Evolutionary conservation across 2,113 vertebrate genomes (phyloP), one percentile per base, ranked within the genome.

Genomic region (Lonchura striata): DNA sequence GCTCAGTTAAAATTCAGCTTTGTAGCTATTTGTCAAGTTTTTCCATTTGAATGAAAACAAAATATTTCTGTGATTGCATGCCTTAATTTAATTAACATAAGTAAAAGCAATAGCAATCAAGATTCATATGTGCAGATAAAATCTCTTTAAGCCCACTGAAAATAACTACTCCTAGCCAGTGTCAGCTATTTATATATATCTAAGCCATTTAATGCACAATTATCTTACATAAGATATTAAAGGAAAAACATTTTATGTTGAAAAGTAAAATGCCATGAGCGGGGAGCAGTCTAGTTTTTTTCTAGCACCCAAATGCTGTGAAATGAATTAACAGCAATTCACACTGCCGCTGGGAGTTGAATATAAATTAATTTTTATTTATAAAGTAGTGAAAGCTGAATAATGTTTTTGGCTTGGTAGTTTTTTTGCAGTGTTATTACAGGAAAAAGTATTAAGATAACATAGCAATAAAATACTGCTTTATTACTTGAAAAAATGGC

Each of bases 81-180:
- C 37, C 53, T 80, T 89, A 59, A 57, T 93, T 82, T 87, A 86
- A 92, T 93, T 93, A 89, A 81, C 37, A 8, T 39, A 59, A 92
- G 42, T 92, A 75, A 78, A 92, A 95, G 11, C 44, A 85, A 63
- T 23, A 82, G 13, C 53, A 69, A 84, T 86, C 74, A 84, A 65
- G 54, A 65, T 57, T 82, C 39, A 15, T 35, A 49, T 42, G 24
- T 4, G 2, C 11, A 75, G 52, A 70, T 64, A 61, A 33, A 82
- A 53, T 64, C 49, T 49, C 12, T 69, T 54, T 86, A 95, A 95
- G 20, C 49, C 15, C 27, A 61, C 18, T 35, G 61, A 91, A 80
- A 83, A 82, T 82, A 89, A 76, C 14, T 83, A 27, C 39, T 82
- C 20, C 39, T 80, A 37, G 33, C 66, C 57, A 44, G 22, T 66